These are phyloP conservation scores for Motacilla alba DNA, from an alignment of 2,113 vertebrate species.

Conservation along the genomic window DNA sequence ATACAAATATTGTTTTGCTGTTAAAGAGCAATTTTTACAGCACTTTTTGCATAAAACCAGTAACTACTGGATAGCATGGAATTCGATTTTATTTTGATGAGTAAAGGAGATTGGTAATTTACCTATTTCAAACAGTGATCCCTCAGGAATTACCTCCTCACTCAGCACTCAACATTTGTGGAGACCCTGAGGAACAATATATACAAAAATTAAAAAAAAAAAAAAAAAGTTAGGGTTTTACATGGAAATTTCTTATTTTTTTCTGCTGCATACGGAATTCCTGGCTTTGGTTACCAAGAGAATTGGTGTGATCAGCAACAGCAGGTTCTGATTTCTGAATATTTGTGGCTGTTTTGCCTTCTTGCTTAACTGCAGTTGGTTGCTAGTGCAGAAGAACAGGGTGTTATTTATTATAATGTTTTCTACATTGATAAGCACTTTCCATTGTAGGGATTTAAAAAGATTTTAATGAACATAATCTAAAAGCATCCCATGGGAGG, in stretches of 20 bases:
- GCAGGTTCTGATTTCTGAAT: not conserved
- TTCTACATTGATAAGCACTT: not conserved
- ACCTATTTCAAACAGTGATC: not conserved
- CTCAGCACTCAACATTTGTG: not conserved
- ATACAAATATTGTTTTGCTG: not conserved
- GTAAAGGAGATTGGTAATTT: not conserved
- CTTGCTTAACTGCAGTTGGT: not conserved
- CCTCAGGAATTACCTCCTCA: not conserved
- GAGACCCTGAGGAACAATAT: not conserved
- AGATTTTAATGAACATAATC: not conserved
- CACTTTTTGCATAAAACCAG: not conserved
- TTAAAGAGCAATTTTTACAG: not conserved
- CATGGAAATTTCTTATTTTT: not conserved
- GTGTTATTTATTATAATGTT: not conserved
- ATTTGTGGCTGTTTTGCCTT: not conserved
- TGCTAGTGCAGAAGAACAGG: not conserved
- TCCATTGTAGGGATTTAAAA: not conserved
- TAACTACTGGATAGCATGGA: not conserved
- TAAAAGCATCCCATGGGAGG: not conserved
- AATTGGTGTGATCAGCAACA: not conserved
- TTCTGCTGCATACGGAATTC: not conserved
- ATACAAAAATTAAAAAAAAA: not conserved
- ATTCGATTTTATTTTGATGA: not conserved
- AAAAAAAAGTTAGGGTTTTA: not conserved
- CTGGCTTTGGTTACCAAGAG: accelerated